These are phyloP conservation scores for Coilia nasus DNA, from an alignment of 2,797 vertebrate genomes.

Conservation along the genomic window DNA sequence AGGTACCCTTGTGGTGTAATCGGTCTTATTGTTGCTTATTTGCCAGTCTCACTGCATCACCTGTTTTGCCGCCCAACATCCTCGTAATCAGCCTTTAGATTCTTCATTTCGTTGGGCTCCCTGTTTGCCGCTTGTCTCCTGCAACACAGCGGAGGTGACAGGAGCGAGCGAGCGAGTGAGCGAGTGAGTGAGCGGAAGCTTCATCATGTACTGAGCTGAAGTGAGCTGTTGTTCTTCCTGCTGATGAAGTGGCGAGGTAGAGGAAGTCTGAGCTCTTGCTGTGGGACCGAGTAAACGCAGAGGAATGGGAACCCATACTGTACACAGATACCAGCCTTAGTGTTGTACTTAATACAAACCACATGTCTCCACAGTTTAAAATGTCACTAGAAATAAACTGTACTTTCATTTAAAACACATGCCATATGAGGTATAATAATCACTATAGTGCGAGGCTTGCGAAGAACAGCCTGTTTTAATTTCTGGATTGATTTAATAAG, in stretches of 20 bases:
- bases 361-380: neutral
- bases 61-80: neutral
- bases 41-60: neutral
- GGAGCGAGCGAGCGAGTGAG: neutral
- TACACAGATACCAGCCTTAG: neutral
- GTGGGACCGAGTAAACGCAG: neutral
- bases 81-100: neutral
- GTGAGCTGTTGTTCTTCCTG: neutral
- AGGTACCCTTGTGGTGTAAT: neutral
- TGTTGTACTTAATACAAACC: neutral
- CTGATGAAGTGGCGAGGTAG: neutral
- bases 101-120: neutral
- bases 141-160: neutral
- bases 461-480: neutral
- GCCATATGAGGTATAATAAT: neutral
- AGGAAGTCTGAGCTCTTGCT: neutral
- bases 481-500: neutral
- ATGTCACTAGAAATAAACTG: neutral
- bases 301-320: neutral
- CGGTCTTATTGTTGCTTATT: neutral
- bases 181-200: neutral
- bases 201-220: neutral
- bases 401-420: neutral
- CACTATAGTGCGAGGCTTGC: neutral
- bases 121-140: neutral